Evolutionary conservation across 2,888 invertebrate genomes (phyloP).

Genomic region (Oasisia sp.): DNA sequence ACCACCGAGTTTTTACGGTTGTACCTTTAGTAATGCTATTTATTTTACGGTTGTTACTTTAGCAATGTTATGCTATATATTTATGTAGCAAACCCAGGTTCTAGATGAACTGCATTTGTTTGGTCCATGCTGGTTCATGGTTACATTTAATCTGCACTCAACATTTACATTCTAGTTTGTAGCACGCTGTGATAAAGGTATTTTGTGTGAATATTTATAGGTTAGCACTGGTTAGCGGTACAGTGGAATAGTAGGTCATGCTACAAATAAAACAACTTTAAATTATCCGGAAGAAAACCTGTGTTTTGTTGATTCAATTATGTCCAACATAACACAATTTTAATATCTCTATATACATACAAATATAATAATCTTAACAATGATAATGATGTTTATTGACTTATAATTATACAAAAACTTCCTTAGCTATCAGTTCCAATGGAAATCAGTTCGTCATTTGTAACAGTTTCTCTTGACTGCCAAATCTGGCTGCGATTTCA

Average conservation of each 20-base stretch:
- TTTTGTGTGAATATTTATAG: constrained; percentile 10
- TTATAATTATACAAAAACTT: not conserved
- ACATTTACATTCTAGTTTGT: not conserved
- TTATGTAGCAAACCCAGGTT: not conserved
- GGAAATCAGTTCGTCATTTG: not conserved
- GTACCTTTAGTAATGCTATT: not conserved
- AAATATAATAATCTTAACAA: not conserved
- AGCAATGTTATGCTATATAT: not conserved
- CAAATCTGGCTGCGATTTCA: not conserved
- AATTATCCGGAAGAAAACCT: too few species aligned
- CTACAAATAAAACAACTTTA: not conserved
- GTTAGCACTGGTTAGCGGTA: not conserved
- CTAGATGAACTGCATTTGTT: not conserved
- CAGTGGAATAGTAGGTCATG: not conserved
- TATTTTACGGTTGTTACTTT: not conserved
- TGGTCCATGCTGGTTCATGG: constrained; percentile 1
- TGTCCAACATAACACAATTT: not conserved
- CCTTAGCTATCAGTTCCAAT: not conserved
- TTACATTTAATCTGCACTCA: not conserved
- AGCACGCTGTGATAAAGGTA: not conserved
- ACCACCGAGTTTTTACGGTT: not conserved
- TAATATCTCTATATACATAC: not conserved
- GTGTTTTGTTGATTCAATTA: too few species aligned
- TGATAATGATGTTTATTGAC: not conserved
- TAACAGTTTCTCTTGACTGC: not conserved